Conservation (phyloP, 2,113 vertebrate genomes). For the Urocynchramus pylzowi region DNA sequence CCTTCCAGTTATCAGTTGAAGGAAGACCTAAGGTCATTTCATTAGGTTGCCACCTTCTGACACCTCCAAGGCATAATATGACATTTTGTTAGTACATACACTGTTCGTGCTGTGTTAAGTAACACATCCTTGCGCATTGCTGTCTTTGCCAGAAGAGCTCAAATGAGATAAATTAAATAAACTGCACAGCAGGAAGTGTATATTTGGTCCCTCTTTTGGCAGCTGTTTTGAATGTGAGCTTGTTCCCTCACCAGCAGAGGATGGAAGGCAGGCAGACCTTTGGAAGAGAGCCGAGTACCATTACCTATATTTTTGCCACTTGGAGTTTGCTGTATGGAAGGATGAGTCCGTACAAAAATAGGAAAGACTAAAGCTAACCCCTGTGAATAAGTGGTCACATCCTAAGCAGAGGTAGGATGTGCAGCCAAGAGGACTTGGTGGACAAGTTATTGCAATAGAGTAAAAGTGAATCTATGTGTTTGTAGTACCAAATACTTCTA, state of each 20-base stretch:
- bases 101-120: not conserved
- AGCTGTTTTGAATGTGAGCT: not conserved
- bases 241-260: not conserved
- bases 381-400: not conserved
- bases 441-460: not conserved
- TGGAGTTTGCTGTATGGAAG: not conserved
- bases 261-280: not conserved
- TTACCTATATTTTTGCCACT: not conserved
- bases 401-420: not conserved
- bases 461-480: not conserved
- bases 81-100: not conserved
- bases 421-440: not conserved
- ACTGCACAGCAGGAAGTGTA: not conserved
- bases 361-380: not conserved
- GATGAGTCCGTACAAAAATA: not conserved
- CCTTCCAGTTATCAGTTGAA: fast-evolving
- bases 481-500: not conserved
- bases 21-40: not conserved
- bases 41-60: not conserved
- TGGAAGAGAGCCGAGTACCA: not conserved
- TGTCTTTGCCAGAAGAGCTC: not conserved
- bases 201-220: not conserved
- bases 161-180: not conserved
- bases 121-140: not conserved
- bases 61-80: not conserved